Evolutionary conservation across 1,140 invertebrate species (phyloP), one percentile per base, ranked within the genome.

Genomic region (Caenorhabditis latens): DNA sequence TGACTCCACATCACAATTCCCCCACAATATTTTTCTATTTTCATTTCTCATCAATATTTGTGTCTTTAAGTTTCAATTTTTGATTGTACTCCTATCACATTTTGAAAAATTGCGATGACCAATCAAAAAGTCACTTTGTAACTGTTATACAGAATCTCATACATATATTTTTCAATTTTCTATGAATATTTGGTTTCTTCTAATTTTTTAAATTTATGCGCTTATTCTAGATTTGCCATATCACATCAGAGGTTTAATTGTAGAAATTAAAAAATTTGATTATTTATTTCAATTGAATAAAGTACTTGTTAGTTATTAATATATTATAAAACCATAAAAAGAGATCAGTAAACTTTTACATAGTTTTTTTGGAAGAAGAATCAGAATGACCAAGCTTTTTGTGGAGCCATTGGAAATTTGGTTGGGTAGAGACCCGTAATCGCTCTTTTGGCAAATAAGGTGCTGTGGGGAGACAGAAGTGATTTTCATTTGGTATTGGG

Each of bases 381-480:
- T 58, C 32, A 83, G 42, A 55, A 83, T 53, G 48, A 83, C 48
- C 48, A 57, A 57, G n/a, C 48, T 6, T 32, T 32, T 0, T 32
- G n/a, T 55, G 50, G 21, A 43, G n/a, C 58, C 16, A 58, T 58
- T 58, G 48, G 53, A 58, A 50, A 67, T 58, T 63, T 84, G 58
- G 46, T 63, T 63, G 55, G 84, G 84, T 50, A 57, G 21, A 55
- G 40, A 53, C 58, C 84, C 61, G 84, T 53, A 67, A 9, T 65
- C 13, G 32, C 21, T 65, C 84, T 42, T 63, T 84, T 84, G 58
- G 58, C 63, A 63, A 75, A 75, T 75, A 75, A 75, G 13, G 61
- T 75, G 57, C 8, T 16, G 57, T 46, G 14, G 6, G 19, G 43
- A 13, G 4, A 16, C 16, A 16, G 46, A 75, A 75, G 71, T 50